Percentiles rank a stretch among this genome's conserved stretches.
Evolutionary conservation across 2,113 vertebrate genomes (phyloP).

Genomic region (Eptatretus burgeri): DNA sequence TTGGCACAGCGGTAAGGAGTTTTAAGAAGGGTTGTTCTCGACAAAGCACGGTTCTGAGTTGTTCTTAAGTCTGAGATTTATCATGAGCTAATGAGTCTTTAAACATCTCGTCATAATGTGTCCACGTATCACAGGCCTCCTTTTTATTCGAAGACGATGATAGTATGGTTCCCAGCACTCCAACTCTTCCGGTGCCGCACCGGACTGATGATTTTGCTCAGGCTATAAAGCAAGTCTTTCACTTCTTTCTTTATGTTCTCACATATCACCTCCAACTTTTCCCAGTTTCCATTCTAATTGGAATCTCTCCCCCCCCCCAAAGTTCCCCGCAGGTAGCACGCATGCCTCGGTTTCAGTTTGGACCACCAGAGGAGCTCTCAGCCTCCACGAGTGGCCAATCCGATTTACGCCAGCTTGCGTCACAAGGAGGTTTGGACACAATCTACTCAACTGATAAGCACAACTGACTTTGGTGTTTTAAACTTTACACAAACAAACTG

Average conservation of each 20-base stretch:
- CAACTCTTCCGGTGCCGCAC: conserved; percentile 52
- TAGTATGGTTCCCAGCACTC: conserved; percentile 70
- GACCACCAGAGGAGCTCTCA: conserved; percentile 45
- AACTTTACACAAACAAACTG: too few species aligned
- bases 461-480: too few species aligned
- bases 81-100: too few species aligned
- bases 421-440: conserved; percentile 48
- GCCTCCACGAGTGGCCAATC: conserved; percentile 64
- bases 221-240: conserved; percentile 50
- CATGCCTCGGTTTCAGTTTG: conserved; percentile 56
- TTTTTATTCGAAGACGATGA: conserved; percentile 64
- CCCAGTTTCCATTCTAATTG: too few species aligned
- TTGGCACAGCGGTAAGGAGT: background rate
- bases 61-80: too few species aligned
- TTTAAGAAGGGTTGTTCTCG: too few species aligned
- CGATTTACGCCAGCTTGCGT: conserved; percentile 61
- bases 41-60: too few species aligned
- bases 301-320: background rate
- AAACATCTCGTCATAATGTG: too few species aligned
- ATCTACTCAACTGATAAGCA: background rate
- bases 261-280: too few species aligned
- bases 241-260: background rate
- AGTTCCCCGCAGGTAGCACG: conserved; percentile 75
- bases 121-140: too few species aligned
- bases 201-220: conserved; percentile 66